Percentiles rank a stretch among this genome's conserved stretches.
These are phyloP conservation scores for Protonemura montana DNA, from an alignment of 2,888 invertebrate genomes.

Conservation along the genomic window DNA sequence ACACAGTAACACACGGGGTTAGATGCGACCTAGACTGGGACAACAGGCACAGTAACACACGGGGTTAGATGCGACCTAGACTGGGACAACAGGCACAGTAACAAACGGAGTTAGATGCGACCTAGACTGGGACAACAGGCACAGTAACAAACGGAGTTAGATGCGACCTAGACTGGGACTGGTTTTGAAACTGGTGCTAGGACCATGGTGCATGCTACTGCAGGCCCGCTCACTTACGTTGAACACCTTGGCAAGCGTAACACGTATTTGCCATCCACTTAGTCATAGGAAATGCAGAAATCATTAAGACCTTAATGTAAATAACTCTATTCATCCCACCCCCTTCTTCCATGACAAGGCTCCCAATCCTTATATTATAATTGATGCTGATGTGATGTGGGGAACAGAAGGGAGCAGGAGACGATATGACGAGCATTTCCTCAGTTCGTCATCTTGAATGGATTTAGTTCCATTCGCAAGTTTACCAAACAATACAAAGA, in stretches of 20 bases:
- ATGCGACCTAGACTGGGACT: too few relatives aligned
- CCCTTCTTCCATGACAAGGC: neutral
- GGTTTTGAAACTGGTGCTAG: too few relatives aligned
- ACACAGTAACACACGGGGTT: too few relatives aligned
- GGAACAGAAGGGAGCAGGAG: neutral
- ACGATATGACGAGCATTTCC: neutral
- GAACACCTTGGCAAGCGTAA: constrained; percentile 24
- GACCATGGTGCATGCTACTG: too few relatives aligned
- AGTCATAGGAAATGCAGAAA: constrained; percentile 22
- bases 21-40: too few relatives aligned
- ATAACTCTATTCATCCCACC: neutral
- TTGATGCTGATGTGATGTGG: neutral
- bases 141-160: neutral
- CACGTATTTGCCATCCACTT: constrained; percentile 30
- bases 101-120: too few relatives aligned
- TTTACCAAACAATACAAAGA: neutral
- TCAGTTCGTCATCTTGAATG: neutral
- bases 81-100: constrained; percentile 18
- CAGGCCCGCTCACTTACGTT: too few relatives aligned
- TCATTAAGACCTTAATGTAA: constrained; percentile 36
- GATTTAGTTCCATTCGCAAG: neutral
- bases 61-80: too few relatives aligned
- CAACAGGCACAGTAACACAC: too few relatives aligned
- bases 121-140: too few relatives aligned
- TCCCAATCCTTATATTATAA: neutral